Evolutionary conservation across 2,797 vertebrate genomes (phyloP).

Genomic region (Pristis pectinata): DNA sequence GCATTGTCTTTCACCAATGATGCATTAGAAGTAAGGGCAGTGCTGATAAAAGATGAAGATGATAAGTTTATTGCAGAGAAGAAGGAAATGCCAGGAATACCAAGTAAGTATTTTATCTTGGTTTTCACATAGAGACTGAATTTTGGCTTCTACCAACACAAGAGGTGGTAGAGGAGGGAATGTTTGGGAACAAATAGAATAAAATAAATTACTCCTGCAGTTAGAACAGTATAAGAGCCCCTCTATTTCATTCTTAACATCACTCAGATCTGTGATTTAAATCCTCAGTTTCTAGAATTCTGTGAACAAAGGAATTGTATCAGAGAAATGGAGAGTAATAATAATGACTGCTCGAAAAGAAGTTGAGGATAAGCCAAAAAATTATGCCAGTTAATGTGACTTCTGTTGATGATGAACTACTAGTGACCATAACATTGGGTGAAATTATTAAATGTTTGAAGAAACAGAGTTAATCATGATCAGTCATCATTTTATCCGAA

Average conservation of each 20-base stretch:
- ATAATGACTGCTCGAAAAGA: not conserved
- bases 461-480: not conserved
- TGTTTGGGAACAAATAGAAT: not conserved
- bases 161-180: not conserved
- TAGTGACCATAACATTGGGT: not conserved
- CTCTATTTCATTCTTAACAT: not conserved
- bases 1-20: not conserved
- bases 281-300: not conserved
- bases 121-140: not conserved
- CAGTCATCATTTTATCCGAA: not conserved
- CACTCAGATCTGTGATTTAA: not conserved
- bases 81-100: not conserved
- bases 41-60: not conserved
- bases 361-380: not conserved
- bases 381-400: not conserved
- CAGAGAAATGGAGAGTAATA: not conserved
- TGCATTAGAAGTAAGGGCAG: not conserved
- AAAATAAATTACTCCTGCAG: not conserved
- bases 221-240: not conserved
- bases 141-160: not conserved
- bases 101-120: not conserved
- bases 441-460: constrained; percentile 6
- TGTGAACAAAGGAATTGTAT: not conserved
- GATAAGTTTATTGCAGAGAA: not conserved
- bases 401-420: not conserved